Conservation (phyloP, 2,113 vertebrate genomes). For the Rhinopomastus cyanomelas region DNA sequence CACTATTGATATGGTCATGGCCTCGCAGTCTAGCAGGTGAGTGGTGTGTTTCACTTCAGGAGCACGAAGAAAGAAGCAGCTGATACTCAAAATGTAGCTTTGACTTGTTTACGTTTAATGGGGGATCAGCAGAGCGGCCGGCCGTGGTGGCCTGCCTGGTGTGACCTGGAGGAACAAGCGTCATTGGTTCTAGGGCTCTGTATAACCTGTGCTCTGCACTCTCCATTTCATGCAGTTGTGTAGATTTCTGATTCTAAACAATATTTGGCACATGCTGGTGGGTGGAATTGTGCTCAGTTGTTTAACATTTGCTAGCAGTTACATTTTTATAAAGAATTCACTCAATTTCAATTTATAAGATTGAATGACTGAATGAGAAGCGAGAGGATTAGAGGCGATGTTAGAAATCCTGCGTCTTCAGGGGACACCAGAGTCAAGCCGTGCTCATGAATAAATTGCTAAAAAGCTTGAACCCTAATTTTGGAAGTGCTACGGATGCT, state of each 20-base stretch:
- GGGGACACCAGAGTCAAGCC: neutral
- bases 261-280: neutral
- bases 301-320: neutral
- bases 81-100: neutral
- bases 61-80: neutral
- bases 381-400: neutral
- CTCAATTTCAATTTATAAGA: neutral
- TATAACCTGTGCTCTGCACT: neutral
- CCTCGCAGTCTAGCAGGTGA: constrained; percentile 91
- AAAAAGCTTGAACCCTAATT: neutral
- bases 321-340: neutral
- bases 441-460: neutral
- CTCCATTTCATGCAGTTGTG: neutral
- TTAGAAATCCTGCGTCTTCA: neutral
- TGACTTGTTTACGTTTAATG: neutral
- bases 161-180: neutral
- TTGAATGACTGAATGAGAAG: neutral
- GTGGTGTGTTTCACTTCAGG: neutral
- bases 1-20: constrained; percentile 92
- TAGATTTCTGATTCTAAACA: neutral
- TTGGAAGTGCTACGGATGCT: neutral
- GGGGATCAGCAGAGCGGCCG: neutral
- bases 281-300: neutral
- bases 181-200: neutral
- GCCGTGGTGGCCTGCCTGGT: neutral